Percentiles rank a stretch among this genome's conserved stretches.
Evolutionary conservation across 30 jellyfish, hydroid and myxozoan genomes (phyloP).

Genomic region (Cassiopea xamachana): DNA sequence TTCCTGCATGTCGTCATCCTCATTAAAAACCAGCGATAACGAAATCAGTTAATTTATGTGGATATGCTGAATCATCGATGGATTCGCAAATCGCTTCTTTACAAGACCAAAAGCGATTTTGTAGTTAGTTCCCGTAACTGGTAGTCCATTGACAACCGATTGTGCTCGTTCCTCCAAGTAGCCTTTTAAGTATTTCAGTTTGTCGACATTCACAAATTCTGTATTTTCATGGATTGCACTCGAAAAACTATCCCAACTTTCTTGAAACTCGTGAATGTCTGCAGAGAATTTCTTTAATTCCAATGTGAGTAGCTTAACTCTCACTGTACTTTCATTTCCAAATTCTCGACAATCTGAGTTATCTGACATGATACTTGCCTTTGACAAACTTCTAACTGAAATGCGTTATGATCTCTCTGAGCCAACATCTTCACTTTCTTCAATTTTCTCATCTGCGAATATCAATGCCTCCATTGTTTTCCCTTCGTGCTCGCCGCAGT

Average conservation of each 20-base stretch:
- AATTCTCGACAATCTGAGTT: background rate
- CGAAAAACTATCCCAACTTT: background rate
- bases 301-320: background rate
- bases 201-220: background rate
- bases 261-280: background rate
- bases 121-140: conserved; percentile 12
- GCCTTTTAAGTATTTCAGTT: conserved; percentile 17
- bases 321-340: background rate
- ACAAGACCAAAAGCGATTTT: background rate
- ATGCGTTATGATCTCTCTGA: background rate
- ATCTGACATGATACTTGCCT: background rate
- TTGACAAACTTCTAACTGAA: background rate
- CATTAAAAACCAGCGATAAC: conserved; percentile 3
- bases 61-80: conserved; percentile 5
- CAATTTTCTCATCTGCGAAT: background rate
- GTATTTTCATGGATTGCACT: background rate
- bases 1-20: background rate
- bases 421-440: background rate
- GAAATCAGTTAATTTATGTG: conserved; percentile 10
- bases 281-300: background rate
- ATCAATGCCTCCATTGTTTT: background rate
- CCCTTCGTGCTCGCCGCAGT: background rate
- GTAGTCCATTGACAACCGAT: conserved; percentile 10
- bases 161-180: conserved; percentile 27
- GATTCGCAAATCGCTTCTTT: conserved; percentile 35